These are phyloP conservation scores for Heteromyza rotundicornis DNA, from an alignment of 2,888 invertebrate species.

Conservation along the genomic window DNA sequence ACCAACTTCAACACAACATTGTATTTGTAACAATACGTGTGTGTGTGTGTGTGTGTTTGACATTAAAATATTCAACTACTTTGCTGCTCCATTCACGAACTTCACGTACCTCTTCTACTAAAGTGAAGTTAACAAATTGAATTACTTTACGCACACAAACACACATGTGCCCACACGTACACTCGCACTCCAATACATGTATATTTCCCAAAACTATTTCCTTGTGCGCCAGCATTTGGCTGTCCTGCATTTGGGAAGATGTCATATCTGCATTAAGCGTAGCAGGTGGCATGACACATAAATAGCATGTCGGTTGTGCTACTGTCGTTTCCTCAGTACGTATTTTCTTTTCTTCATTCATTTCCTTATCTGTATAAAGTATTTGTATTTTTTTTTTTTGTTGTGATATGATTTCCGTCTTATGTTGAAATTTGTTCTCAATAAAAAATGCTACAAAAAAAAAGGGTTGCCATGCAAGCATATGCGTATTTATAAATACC, in stretches of 20 bases:
- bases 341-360: not conserved
- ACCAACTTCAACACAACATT: too few species aligned
- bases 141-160: too few species aligned
- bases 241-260: not conserved
- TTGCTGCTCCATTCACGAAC: too few species aligned
- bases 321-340: not conserved
- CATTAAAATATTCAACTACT: too few species aligned
- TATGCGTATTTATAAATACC: not conserved
- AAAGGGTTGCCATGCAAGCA: not conserved
- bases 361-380: too few species aligned
- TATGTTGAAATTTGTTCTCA: not conserved
- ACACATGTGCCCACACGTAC: too few species aligned
- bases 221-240: not conserved
- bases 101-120: too few species aligned
- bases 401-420: not conserved
- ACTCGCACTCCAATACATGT: not conserved
- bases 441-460: not conserved
- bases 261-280: not conserved
- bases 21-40: not conserved
- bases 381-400: too few species aligned
- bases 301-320: too few species aligned
- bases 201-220: not conserved
- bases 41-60: not conserved
- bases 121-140: too few species aligned
- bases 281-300: not conserved